phyloP scores from a whole-genome alignment of 2,113 vertebrate species.

The Calypte anna region DNA sequence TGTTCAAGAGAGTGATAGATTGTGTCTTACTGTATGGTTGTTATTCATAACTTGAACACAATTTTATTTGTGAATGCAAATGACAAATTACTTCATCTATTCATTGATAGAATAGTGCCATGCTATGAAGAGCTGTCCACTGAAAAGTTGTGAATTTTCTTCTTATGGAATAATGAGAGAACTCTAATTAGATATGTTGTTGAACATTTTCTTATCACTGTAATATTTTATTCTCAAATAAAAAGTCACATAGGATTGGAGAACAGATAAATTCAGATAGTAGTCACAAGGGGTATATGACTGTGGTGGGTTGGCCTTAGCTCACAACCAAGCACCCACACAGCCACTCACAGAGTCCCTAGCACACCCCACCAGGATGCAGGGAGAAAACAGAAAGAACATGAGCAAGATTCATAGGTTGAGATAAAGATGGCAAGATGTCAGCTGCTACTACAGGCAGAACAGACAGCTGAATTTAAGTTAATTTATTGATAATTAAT shows the following conservation, averaged over 20 bases:
- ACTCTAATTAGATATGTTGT: neutral
- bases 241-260: neutral
- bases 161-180: neutral
- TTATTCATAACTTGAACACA: neutral
- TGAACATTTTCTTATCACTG: neutral
- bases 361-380: neutral
- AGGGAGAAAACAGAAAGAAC: neutral
- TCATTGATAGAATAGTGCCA: neutral
- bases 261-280: neutral
- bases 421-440: neutral
- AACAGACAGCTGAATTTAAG: neutral
- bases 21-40: neutral
- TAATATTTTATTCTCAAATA: neutral
- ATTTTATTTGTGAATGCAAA: neutral
- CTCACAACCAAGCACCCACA: neutral
- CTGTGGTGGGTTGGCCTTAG: fast-evolving
- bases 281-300: neutral
- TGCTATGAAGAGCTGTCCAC: neutral
- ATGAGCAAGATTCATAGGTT: neutral
- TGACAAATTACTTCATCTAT: neutral
- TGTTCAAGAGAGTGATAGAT: neutral
- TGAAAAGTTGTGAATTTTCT: neutral
- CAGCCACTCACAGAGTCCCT: neutral
- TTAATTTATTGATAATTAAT: neutral
- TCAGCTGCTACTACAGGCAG: neutral